phyloP scores from a whole-genome alignment of 2,797 vertebrate genomes.

The Todus mexicanus region DNA sequence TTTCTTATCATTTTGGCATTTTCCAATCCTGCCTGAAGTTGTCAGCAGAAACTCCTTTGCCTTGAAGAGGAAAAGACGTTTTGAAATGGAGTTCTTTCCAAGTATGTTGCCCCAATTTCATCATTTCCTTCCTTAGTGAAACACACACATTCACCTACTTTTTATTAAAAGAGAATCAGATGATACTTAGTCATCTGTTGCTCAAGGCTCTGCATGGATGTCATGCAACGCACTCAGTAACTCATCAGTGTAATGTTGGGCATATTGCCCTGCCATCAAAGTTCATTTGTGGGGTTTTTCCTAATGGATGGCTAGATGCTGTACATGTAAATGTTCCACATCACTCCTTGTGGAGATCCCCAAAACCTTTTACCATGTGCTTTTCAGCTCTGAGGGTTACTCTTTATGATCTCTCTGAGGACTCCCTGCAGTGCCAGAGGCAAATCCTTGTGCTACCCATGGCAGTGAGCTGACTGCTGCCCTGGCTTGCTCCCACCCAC shows the following conservation, averaged over 20 bases:
- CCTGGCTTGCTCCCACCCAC: rapidly evolving
- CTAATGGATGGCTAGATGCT: neutral
- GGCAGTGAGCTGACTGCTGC: neutral
- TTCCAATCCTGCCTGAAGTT: neutral
- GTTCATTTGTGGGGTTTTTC: neutral
- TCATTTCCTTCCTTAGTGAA: constrained; percentile 47
- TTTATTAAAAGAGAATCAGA: constrained; percentile 32
- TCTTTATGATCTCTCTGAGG: neutral
- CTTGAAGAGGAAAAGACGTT: neutral
- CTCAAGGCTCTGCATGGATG: neutral
- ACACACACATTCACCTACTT: constrained; percentile 20
- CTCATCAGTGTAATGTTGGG: neutral
- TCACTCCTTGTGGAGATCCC: neutral
- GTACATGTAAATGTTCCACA: neutral
- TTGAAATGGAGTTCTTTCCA: constrained; percentile 26
- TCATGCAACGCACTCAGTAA: neutral
- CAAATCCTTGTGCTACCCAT: neutral
- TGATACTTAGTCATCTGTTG: constrained; percentile 52
- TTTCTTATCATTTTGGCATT: neutral
- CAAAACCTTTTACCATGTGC: neutral
- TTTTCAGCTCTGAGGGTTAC: neutral
- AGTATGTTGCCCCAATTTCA: constrained; percentile 2
- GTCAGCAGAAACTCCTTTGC: neutral
- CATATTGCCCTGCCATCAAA: neutral
- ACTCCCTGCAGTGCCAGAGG: neutral